Evolutionary conservation across 2,797 vertebrate genomes (phyloP), one percentile per base, ranked within the genome.

Genomic region (Malacoctenus gilli): DNA sequence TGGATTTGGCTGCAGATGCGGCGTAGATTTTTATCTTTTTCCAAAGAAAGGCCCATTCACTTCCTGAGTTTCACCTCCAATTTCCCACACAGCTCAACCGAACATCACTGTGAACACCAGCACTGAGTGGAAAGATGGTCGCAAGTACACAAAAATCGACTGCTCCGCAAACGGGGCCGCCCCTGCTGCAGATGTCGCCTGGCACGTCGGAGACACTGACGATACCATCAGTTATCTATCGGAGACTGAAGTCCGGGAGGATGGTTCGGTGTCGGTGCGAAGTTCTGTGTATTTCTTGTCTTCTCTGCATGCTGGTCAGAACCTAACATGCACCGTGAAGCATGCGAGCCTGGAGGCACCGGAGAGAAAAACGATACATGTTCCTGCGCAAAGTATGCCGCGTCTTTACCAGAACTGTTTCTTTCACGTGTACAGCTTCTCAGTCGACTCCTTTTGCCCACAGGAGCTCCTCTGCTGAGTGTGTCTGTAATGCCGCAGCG

Each of bases 281-380:
- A 87, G 85, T 35, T 66, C 53, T 3, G 76, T 80, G 38, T 48
- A n/a, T 20, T 53, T 93, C 39, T 59, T 70, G 53, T 64, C 89
- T 1, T 70, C 62, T 54, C 55, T 66, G 47, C 85, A 82, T 60
- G 76, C 73, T 0, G 87, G 90, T 67, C 89, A 86, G 76, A 83
- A 51, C 31, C 34, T 92, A 58, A 87, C 67, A 51, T 92, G 91
- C 60, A 59, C 16, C 46, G 83, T 89, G 61, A 59, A 84, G 36
- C 86, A 90, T 41, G 62, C 22, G 0, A 80, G 76, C 38, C 63
- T 87, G 53, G 40, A 84, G 53, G 57, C 31, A 52, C 65, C 82
- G 15, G 83, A 83, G 51, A 39, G 44, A 32, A 82, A 69, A 57
- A 74, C 74, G 40, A 74, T 84, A 37, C 46, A 41, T 53, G 73